Percentiles rank a stretch among this genome's conserved stretches.
Conservation (phyloP, 2,888 invertebrate genomes). For the Crossocerus cetratus region DNA sequence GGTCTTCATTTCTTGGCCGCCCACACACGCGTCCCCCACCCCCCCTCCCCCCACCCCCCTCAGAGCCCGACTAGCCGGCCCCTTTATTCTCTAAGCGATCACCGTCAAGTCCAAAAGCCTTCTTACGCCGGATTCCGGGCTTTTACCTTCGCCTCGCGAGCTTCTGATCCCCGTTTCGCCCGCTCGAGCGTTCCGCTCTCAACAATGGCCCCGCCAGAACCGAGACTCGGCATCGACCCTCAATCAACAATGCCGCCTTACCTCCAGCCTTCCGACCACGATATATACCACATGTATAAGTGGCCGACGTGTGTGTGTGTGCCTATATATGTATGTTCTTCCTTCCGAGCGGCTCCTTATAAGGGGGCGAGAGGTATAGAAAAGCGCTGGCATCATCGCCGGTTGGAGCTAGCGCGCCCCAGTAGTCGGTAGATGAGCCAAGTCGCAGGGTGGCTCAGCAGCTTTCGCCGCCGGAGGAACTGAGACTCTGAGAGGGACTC, state of each 20-base stretch:
- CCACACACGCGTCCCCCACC: neutral
- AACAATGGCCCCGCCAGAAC: slow-evolving; percentile 54
- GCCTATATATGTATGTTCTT: slow-evolving; percentile 35
- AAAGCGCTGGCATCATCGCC: slow-evolving; percentile 51
- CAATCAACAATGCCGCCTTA: slow-evolving; percentile 62
- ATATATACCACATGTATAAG: neutral
- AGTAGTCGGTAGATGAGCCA: neutral
- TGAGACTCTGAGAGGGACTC: slow-evolving; percentile 4
- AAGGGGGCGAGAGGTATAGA: slow-evolving; percentile 27
- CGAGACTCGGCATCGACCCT: slow-evolving; percentile 57
- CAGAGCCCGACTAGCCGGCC: neutral
- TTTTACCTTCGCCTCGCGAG: slow-evolving; percentile 18
- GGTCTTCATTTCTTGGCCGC: slow-evolving; percentile 21
- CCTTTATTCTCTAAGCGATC: slow-evolving; percentile 27
- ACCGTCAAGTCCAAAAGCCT: slow-evolving; percentile 34
- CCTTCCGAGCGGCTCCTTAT: slow-evolving; percentile 31
- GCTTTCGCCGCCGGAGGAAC: slow-evolving; percentile 18
- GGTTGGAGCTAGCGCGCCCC: slow-evolving; percentile 32
- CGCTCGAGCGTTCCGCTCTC: slow-evolving; percentile 47
- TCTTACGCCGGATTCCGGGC: slow-evolving; percentile 25
- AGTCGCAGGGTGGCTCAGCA: slow-evolving; percentile 1
- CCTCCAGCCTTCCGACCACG: slow-evolving; percentile 30
- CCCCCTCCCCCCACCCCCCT: no score
- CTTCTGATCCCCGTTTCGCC: slow-evolving; percentile 34
- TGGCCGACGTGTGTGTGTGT: no score